Percentiles rank a stretch among this genome's conserved stretches.
These are phyloP conservation scores for Myotis yumanensis DNA, from an alignment of 2,113 vertebrate genomes.

Conservation along the genomic window DNA sequence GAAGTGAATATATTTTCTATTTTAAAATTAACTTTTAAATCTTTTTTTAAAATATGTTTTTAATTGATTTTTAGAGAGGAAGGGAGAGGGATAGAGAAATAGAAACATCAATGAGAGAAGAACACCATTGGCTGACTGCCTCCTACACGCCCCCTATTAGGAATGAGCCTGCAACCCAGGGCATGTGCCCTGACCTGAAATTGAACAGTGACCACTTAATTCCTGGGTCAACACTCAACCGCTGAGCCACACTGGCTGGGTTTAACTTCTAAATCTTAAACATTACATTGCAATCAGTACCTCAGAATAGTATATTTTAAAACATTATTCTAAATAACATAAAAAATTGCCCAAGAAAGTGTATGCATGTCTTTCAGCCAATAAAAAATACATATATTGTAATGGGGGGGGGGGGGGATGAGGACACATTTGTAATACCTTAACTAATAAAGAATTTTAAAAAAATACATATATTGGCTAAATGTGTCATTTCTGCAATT, in stretches of 20 bases:
- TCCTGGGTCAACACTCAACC: no score
- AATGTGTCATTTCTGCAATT: neutral
- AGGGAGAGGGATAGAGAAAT: no score
- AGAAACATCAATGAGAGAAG: no score
- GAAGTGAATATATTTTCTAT: neutral
- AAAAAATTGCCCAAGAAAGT: constrained; percentile 6
- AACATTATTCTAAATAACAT: constrained; percentile 37
- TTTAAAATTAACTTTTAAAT: constrained; percentile 34
- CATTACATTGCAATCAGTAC: neutral
- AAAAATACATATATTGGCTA: neutral
- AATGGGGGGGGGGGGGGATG: no score
- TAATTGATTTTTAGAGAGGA: no score
- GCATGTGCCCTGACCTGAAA: no score
- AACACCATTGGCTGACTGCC: no score
- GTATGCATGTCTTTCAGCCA: neutral
- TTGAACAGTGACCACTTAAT: no score
- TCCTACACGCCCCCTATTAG: no score
- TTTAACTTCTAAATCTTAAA: constrained; percentile 4
- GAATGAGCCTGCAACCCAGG: no score
- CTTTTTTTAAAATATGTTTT: neutral
- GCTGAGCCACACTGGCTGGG: no score
- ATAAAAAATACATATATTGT: neutral
- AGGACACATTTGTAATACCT: no score
- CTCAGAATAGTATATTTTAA: neutral
- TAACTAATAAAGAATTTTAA: neutral